Conservation (phyloP, 1,140 invertebrate genomes). For the Steinernema feltiae region DNA sequence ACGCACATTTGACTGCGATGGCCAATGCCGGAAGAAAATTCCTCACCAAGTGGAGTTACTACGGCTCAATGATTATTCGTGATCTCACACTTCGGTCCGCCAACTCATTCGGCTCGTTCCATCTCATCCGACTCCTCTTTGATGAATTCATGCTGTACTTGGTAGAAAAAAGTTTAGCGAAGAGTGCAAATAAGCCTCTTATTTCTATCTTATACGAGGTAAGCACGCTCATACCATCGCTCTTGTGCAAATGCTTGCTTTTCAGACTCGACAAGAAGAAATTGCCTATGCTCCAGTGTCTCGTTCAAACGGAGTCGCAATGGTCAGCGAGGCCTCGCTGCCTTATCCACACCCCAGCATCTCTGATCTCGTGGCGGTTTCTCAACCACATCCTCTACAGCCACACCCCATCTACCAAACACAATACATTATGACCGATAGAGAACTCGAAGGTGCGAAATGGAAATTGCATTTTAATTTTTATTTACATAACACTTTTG, state of each 20-base stretch:
- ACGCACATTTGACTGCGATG: slow-evolving; percentile 63
- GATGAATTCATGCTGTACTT: slow-evolving; percentile 99
- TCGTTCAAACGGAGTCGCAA: neutral
- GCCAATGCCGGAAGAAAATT: slow-evolving; percentile 69
- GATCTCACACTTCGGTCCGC: slow-evolving; percentile 89
- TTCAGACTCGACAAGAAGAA: slow-evolving; percentile 1
- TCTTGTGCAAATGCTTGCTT: neutral
- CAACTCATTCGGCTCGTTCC: slow-evolving; percentile 96
- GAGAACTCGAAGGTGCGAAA: neutral
- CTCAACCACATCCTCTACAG: neutral
- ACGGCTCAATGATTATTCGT: slow-evolving; percentile 90
- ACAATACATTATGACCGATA: neutral
- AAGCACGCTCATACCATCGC: neutral
- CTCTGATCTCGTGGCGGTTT: neutral
- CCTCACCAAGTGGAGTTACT: slow-evolving; percentile 97
- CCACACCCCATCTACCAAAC: neutral
- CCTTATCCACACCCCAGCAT: neutral
- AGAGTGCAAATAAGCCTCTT: slow-evolving; percentile 78
- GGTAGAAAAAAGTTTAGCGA: slow-evolving; percentile 90
- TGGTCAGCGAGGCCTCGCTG: neutral
- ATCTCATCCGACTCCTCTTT: slow-evolving; percentile 89
- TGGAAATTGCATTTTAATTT: neutral
- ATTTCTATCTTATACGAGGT: slow-evolving; percentile 78
- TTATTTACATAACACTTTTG: neutral
- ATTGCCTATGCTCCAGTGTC: neutral